phyloP scores from a whole-genome alignment of 2,797 vertebrate genomes.

The Furcifer pardalis region DNA sequence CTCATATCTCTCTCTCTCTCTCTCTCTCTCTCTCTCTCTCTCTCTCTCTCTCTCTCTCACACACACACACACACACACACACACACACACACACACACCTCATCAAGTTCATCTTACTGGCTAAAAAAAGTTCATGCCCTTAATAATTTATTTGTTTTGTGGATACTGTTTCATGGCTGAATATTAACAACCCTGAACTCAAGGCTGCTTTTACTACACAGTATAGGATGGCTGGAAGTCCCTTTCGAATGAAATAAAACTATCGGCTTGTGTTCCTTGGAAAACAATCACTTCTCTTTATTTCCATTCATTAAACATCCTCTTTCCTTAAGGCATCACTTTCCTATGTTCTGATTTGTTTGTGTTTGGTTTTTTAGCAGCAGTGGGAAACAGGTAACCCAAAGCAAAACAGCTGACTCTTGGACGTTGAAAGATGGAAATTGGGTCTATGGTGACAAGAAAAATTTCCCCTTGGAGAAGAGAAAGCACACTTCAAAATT shows the following conservation, averaged over 20 bases:
- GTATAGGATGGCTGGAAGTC: conserved; percentile 77
- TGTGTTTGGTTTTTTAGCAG: background rate
- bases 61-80: conserved; percentile 78
- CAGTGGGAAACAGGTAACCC: conserved; percentile 30
- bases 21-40: no score
- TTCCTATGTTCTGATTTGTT: conserved; percentile 76
- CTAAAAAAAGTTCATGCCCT: conserved; percentile 98
- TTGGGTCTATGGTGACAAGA: background rate
- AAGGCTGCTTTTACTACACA: conserved; percentile 90
- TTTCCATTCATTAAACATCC: conserved; percentile 87
- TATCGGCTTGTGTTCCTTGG: conserved; percentile 76
- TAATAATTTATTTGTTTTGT: conserved; percentile 99
- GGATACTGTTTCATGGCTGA: conserved; percentile 99
- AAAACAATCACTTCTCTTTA: conserved; percentile 74
- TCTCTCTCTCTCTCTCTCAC: no score
- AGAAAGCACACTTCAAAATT: background rate
- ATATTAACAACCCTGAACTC: conserved; percentile 99
- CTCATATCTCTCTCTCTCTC: no score
- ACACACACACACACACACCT: conserved; percentile 77
- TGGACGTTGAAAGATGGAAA: conserved; percentile 25
- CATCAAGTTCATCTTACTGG: conserved; percentile 99
- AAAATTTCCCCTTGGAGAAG: background rate
- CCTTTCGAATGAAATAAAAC: conserved; percentile 83
- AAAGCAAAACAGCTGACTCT: conserved; percentile 51
- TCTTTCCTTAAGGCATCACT: conserved; percentile 85